Base-by-base conservation (phyloP, 2,797 vertebrate genomes). In the Rhodeus uyekii region DNA sequence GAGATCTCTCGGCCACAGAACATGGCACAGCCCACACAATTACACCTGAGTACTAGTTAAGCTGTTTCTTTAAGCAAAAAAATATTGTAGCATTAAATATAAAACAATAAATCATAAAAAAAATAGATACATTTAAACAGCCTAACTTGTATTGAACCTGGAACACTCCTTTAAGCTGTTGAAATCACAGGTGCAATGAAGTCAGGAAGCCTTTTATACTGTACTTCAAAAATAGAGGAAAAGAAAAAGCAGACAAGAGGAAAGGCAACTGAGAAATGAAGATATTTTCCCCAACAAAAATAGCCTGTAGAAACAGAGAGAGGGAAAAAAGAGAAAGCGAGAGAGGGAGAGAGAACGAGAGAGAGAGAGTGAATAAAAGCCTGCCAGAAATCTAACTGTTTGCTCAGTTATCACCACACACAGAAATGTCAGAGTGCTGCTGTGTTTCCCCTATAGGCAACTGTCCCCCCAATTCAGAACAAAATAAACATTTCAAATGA, bases 351-450 rank as follows among this genome's bases (percentile, higher is more conserved):
- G 22, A 53, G 34, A 58, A 32, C n/a, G n/a, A 58, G 34, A 75
- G 50, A 75, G 73, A 27, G 73, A 3, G 46, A 77, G 67, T 84
- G 83, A 86, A 69, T 77, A 88, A 90, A 85, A 85, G 82, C 82
- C 80, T 86, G 88, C 90, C 87, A 89, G 84, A 89, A 86, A 83
- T 88, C 86, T 85, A 87, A 88, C 88, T 86, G 85, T 74, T 78
- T 90, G 36, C 76, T 64, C 89, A 91, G 87, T 93, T 93, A 93
- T 93, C 92, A 87, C 89, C 90, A 85, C 87, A 86, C 88, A 88
- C 90, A 92, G 92, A 91, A 92, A 93, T 92, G 91, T 91, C 92
- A 92, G 86, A 88, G 85, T 83, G 74, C 87, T 83, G 89, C 90
- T 89, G 90, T 89, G 89, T 90, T 90, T 89, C 87, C 77, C 91